Evolutionary conservation across 2,888 invertebrate species (phyloP).

Genomic region (Tanypteryx hageni): DNA sequence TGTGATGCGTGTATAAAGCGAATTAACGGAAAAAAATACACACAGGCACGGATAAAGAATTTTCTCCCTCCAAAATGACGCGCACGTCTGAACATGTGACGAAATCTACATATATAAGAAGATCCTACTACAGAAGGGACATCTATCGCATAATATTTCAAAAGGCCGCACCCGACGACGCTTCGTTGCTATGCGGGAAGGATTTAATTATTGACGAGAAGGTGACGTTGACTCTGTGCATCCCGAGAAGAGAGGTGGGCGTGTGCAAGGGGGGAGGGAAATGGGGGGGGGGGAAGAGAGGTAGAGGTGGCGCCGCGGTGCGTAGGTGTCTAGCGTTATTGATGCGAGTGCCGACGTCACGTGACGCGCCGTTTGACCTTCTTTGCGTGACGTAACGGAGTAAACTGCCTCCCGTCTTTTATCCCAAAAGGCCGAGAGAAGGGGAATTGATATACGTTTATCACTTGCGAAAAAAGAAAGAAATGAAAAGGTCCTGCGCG

Average conservation of each 20-base stretch:
- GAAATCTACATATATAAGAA: no score
- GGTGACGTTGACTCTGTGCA: not conserved
- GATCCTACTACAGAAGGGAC: no score
- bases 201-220: not conserved
- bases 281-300: not conserved
- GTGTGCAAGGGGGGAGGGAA: not conserved
- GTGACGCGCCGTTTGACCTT: constrained; percentile 32
- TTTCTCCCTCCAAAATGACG: no score
- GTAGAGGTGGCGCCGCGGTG: not conserved
- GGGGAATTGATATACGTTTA: not conserved
- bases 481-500: not conserved
- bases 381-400: not conserved
- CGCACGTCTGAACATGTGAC: no score
- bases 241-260: not conserved
- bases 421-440: not conserved
- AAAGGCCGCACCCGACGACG: not conserved
- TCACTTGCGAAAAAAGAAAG: not conserved
- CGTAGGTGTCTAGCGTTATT: constrained; percentile 35
- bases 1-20: no score
- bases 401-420: not conserved
- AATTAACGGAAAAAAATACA: no score
- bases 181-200: not conserved
- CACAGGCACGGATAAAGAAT: no score
- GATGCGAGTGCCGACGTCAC: not conserved
- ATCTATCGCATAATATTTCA: no score